Evolutionary conservation across 2,797 vertebrate genomes (phyloP).

Genomic region (Channa striata): DNA sequence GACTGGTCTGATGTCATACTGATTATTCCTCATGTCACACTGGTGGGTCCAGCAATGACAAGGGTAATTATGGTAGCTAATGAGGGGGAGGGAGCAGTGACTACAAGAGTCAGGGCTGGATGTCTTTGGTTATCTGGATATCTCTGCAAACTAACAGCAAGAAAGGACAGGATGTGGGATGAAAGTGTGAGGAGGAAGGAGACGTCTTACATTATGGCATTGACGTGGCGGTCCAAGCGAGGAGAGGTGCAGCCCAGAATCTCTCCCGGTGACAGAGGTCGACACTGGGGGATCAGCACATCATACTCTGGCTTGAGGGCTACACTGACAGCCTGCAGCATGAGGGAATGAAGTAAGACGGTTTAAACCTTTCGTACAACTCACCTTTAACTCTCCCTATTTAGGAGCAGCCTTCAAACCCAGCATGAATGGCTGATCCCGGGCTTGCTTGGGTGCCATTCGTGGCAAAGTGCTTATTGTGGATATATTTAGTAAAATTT

Average conservation of each 20-base stretch:
- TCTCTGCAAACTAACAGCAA: slow-evolving; percentile 26
- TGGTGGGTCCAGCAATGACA: slow-evolving; percentile 37
- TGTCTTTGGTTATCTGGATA: slow-evolving; percentile 20
- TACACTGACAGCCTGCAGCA: slow-evolving; percentile 72
- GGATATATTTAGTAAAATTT: neutral
- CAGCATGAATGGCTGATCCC: neutral
- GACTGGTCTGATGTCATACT: slow-evolving; percentile 57
- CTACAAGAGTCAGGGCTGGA: slow-evolving; percentile 37
- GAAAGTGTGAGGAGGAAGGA: neutral
- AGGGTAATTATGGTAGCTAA: slow-evolving; percentile 42
- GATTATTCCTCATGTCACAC: slow-evolving; percentile 56
- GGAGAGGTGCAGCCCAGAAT: slow-evolving; percentile 96
- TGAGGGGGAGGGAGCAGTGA: neutral
- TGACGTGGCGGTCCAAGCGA: slow-evolving; percentile 83
- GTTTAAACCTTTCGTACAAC: neutral
- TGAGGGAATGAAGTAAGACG: neutral
- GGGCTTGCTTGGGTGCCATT: neutral
- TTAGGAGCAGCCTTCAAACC: neutral
- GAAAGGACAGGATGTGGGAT: neutral
- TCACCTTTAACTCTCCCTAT: slow-evolving; percentile 1
- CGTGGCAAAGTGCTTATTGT: neutral
- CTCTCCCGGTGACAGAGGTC: slow-evolving; percentile 96
- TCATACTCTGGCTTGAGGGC: slow-evolving; percentile 89
- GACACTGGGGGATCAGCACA: slow-evolving; percentile 93
- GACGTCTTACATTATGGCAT: slow-evolving; percentile 91